Base-by-base conservation (phyloP, 2,113 vertebrate species). In the Chiloscyllium plagiosum region DNA sequence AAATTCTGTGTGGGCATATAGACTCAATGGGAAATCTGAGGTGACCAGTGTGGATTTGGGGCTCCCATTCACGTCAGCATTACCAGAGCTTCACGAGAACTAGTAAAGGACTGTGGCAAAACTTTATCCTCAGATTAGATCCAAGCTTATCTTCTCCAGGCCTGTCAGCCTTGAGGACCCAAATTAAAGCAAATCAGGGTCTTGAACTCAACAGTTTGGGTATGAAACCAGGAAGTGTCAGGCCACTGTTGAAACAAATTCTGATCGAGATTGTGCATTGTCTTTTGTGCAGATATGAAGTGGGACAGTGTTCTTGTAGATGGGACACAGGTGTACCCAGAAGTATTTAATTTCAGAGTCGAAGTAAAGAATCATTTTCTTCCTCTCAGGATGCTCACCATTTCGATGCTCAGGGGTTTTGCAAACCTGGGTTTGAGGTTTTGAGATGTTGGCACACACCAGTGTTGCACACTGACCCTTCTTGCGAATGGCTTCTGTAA, bases 351-450 rank as follows among this genome's bases (percentile, higher is more conserved):
- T 2, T 7, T 17, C 68, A 52, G 69, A n/a, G 52, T 90, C 52
- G 29, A 29, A 29, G 22, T 76, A 42, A 50, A 29, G 69, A 3
- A 42, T 76, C 10, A 50, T 26, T 94, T 70, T 72, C 12, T 61
- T 61, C 56, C 10, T 50, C 69, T 72, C 69, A 52, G 94, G 94
- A 70, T 29, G 52, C 68, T 52, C 47, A 15, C 20, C 94, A 52
- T 76, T 72, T 95, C 50, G 94, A 72, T 95, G 50, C 93, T 70
- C 68, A 50, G 93, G 86, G 68, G 69, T 95, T 72, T 72, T 13
- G 37, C 13, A 69, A 52, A 24, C 26, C 92, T 94, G 61, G 65
- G 65, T 20, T 24, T 50, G 42, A 26, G 19, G 42, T 52, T 61
- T 26, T 76, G 69, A 17, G 69, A 33, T 72, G 42, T 47, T 6